A percentile compares a stretch with the other conserved stretches of the same genome.
Evolutionary conservation across 2,888 invertebrate species (phyloP).

Genomic region (Euplagia quadripunctaria): DNA sequence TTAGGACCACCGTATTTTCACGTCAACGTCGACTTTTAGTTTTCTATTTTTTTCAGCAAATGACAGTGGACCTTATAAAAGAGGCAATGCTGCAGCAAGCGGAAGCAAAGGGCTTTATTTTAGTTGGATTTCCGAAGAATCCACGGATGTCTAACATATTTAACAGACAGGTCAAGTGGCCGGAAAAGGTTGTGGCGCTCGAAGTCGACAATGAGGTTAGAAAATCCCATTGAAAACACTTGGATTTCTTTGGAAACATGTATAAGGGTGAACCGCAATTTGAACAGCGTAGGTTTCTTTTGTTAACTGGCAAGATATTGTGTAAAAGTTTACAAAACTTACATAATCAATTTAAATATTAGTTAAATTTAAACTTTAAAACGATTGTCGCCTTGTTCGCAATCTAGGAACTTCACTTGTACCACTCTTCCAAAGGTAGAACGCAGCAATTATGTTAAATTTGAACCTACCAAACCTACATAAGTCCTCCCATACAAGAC

Average conservation of each 20-base stretch:
- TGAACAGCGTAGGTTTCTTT: too few relatives aligned
- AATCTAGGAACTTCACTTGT: too few relatives aligned
- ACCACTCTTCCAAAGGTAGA: too few relatives aligned
- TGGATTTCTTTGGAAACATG: background rate
- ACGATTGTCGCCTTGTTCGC: too few relatives aligned
- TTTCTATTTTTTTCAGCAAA: constrained; percentile 67
- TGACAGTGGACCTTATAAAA: constrained; percentile 86
- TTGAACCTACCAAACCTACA: too few relatives aligned
- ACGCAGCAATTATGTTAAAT: too few relatives aligned
- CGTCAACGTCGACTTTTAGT: background rate
- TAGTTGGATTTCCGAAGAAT: constrained; percentile 87
- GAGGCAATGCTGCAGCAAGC: constrained; percentile 83
- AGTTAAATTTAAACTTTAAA: too few relatives aligned
- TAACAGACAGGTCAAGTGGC: constrained; percentile 82
- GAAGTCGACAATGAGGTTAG: constrained; percentile 80
- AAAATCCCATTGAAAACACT: background rate
- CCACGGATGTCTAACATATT: constrained; percentile 82
- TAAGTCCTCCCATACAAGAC: too few relatives aligned
- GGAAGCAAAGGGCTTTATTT: constrained; percentile 83
- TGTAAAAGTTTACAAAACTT: too few relatives aligned
- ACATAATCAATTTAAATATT: too few relatives aligned
- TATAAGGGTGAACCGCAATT: background rate
- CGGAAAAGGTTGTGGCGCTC: constrained; percentile 82
- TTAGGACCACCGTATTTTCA: too few relatives aligned
- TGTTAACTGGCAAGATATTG: too few relatives aligned